A percentile compares a stretch with the other conserved stretches of the same genome.
Conservation (phyloP, 2,113 vertebrate genomes). For the Mohoua ochrocephala region DNA sequence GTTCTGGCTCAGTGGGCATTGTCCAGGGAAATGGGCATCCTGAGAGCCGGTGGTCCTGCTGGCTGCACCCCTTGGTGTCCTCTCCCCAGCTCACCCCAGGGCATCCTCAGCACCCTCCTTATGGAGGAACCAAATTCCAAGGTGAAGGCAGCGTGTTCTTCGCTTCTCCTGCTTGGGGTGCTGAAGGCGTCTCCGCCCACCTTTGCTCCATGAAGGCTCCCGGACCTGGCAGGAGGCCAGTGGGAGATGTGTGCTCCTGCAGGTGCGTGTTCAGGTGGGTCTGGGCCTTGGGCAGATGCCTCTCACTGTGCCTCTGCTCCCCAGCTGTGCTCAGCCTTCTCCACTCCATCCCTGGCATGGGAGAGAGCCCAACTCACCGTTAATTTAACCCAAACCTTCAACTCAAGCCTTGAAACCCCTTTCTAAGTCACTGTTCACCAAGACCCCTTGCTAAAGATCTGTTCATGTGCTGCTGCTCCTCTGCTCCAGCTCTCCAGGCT, state of each 20-base stretch:
- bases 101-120: neutral
- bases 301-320: neutral
- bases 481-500: neutral
- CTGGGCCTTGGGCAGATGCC: neutral
- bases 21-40: neutral
- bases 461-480: neutral
- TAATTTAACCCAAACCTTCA: neutral
- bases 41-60: neutral
- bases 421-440: neutral
- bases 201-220: neutral
- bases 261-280: neutral
- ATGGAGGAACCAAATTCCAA: neutral
- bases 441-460: neutral
- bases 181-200: neutral
- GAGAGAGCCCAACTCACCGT: rapidly evolving
- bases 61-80: neutral
- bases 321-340: neutral
- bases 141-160: neutral
- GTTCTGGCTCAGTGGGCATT: neutral
- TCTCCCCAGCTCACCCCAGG: neutral
- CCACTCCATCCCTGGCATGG: neutral
- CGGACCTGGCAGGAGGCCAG: neutral
- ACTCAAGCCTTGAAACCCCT: neutral
- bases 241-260: neutral
- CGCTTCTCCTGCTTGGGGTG: neutral